Conservation (phyloP, 2,113 vertebrate genomes). For the Ictalurus punctatus region DNA sequence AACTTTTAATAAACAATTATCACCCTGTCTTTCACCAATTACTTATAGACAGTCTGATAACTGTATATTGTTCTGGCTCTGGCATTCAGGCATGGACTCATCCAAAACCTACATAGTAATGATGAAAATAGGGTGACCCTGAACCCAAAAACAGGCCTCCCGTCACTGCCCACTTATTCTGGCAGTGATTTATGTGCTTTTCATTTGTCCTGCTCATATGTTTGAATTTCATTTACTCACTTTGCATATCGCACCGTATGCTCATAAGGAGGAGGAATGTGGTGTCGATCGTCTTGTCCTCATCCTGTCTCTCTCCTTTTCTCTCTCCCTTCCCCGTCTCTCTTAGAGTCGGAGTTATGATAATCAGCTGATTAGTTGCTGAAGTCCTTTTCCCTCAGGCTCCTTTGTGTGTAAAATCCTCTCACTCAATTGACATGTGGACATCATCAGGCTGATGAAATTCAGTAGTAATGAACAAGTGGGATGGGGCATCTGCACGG, state of each 20-base stretch:
- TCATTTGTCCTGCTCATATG: constrained; percentile 59
- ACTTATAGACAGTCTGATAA: constrained; percentile 1
- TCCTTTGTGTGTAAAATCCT: constrained; percentile 99
- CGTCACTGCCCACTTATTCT: constrained; percentile 16
- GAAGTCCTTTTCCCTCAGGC: constrained; percentile 98
- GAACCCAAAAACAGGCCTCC: constrained; percentile 42
- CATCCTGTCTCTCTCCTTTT: constrained; percentile 64
- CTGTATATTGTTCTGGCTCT: neutral
- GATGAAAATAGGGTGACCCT: constrained; percentile 48
- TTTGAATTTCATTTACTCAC: constrained; percentile 65
- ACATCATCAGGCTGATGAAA: constrained; percentile 99
- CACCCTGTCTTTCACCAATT: neutral
- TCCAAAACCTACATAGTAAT: constrained; percentile 31
- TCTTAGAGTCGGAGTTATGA: constrained; percentile 93
- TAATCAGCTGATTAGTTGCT: constrained; percentile 99
- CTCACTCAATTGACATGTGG: constrained; percentile 99
- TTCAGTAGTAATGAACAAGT: constrained; percentile 99
- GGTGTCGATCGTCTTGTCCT: constrained; percentile 64
- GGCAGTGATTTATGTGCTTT: constrained; percentile 54
- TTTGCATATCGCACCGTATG: constrained; percentile 67
- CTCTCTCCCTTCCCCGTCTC: constrained; percentile 36
- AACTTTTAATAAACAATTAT: neutral
- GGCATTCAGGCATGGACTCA: neutral
- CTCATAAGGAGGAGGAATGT: constrained; percentile 60
- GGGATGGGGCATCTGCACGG: constrained; percentile 97